These are phyloP conservation scores for Agrenia bidenticulata DNA, from an alignment of 2,888 invertebrate species.

Conservation along the genomic window DNA sequence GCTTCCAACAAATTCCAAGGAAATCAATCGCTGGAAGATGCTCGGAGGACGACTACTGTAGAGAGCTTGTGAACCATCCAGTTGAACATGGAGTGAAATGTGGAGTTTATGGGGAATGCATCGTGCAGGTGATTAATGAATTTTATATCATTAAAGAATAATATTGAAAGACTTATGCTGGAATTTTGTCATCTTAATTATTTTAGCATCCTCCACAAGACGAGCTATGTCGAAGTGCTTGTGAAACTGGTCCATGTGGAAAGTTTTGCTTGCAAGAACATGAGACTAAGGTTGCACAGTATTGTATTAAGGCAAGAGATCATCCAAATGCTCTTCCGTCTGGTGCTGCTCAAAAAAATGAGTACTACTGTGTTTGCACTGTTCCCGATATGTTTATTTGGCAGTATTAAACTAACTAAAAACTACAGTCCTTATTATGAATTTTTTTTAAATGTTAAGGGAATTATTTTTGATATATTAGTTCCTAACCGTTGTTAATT, in stretches of 20 bases:
- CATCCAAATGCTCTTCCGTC: constrained; percentile 33
- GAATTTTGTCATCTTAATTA: not conserved
- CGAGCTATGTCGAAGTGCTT: constrained; percentile 34
- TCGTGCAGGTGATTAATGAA: constrained; percentile 23
- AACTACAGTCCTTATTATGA: not conserved
- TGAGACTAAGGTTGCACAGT: constrained; percentile 26
- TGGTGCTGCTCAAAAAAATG: constrained; percentile 14
- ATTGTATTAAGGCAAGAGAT: constrained; percentile 37
- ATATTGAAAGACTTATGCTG: not conserved
- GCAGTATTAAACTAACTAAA: too few relatives aligned
- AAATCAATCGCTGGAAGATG: constrained; percentile 25
- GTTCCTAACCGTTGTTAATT: not conserved
- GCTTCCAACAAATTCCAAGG: constrained; percentile 31
- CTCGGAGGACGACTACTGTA: constrained; percentile 17
- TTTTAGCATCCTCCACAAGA: constrained; percentile 17
- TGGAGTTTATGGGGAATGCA: constrained; percentile 33
- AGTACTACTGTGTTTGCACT: constrained; percentile 33
- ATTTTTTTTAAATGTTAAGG: too few relatives aligned
- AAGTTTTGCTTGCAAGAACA: constrained; percentile 30
- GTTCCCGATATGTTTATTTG: not conserved
- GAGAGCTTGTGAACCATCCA: constrained; percentile 8
- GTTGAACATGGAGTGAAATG: constrained; percentile 13
- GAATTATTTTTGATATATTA: not conserved
- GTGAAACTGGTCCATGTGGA: constrained; percentile 25
- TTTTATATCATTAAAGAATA: not conserved